Conservation (phyloP, 2,113 vertebrate species). For the Sclerurus mexicanus region DNA sequence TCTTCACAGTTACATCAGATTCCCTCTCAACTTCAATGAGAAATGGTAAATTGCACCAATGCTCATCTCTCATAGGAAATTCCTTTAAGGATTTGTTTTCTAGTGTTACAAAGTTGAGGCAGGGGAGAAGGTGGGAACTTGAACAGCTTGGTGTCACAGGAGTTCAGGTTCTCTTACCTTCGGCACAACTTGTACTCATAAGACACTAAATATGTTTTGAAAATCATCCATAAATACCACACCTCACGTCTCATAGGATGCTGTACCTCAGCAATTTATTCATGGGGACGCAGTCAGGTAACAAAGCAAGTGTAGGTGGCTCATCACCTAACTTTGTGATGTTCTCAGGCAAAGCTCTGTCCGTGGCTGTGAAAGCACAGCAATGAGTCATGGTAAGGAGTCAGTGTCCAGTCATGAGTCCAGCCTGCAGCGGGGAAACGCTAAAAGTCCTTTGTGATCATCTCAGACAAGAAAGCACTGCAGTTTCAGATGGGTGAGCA, state of each 20-base stretch:
- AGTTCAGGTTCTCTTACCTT: background rate
- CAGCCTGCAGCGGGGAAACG: background rate
- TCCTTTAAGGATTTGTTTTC: background rate
- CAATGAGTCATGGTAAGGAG: background rate
- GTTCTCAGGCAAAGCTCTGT: background rate
- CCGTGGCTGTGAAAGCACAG: background rate
- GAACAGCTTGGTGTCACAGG: background rate
- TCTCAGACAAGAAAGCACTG: background rate
- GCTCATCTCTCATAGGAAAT: background rate
- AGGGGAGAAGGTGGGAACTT: background rate
- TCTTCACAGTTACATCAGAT: background rate
- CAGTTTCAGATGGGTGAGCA: background rate
- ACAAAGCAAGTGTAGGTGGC: background rate
- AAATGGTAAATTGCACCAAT: background rate
- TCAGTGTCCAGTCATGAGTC: background rate
- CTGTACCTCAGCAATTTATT: background rate
- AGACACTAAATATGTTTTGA: background rate
- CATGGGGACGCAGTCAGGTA: background rate
- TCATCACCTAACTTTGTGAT: background rate
- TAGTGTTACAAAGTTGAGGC: fast-evolving
- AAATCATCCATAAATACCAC: background rate
- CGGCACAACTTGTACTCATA: background rate
- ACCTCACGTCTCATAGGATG: too few relatives aligned
- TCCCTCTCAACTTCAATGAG: background rate
- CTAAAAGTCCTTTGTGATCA: background rate